A percentile compares a stretch with the other conserved stretches of the same genome.
Evolutionary conservation across 2,797 vertebrate species (phyloP).

Genomic region (Parambassis ranga): DNA sequence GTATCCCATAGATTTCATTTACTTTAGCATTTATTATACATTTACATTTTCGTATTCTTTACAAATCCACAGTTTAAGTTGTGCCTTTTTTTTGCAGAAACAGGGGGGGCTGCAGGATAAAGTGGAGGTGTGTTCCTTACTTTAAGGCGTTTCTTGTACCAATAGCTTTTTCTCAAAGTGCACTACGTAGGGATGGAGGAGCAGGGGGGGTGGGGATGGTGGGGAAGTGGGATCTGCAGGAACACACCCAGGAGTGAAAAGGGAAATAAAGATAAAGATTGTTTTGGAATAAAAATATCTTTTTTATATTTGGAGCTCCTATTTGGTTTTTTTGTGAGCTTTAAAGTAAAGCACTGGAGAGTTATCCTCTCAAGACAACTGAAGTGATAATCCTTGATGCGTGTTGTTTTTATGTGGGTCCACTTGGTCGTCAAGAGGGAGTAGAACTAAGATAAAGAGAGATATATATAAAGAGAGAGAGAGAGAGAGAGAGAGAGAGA

Average conservation of each 20-base stretch:
- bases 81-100: constrained; percentile 71
- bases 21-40: constrained; percentile 67
- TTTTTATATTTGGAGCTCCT: constrained; percentile 44
- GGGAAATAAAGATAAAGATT: constrained; percentile 36
- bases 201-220: background rate
- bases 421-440: constrained; percentile 31
- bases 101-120: constrained; percentile 36
- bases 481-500: background rate
- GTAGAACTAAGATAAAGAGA: constrained; percentile 1
- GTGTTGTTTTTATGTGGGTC: constrained; percentile 31
- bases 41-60: constrained; percentile 60
- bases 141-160: constrained; percentile 83
- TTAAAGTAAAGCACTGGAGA: constrained; percentile 62
- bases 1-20: constrained; percentile 68
- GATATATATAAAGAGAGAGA: constrained; percentile 9
- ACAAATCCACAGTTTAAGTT: constrained; percentile 77
- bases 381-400: constrained; percentile 38
- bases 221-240: background rate
- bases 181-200: constrained; percentile 53
- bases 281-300: constrained; percentile 57
- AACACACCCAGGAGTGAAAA: constrained; percentile 55
- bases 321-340: constrained; percentile 68
- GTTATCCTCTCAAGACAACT: constrained; percentile 50
- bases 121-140: constrained; percentile 67
- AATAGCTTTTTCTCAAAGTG: constrained; percentile 80